Evolutionary conservation across 2,113 vertebrate species (phyloP).

Genomic region (Hydrolagus affinis): DNA sequence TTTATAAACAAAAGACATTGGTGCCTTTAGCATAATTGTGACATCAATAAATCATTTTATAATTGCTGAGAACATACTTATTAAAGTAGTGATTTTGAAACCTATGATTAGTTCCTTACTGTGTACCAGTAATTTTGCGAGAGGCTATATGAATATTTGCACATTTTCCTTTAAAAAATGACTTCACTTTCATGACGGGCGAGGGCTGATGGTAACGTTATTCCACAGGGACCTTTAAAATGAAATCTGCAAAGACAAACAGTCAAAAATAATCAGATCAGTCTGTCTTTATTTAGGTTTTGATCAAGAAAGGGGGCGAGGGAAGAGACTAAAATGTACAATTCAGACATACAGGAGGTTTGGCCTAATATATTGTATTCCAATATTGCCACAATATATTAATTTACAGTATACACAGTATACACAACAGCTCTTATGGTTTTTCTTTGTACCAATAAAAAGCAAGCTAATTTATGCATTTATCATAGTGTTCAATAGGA

Average conservation of each 20-base stretch:
- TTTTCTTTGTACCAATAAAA: neutral
- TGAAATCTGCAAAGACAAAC: constrained; percentile 64
- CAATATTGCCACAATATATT: neutral
- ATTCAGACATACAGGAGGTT: neutral
- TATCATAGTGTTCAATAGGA: no score
- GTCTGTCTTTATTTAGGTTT: neutral
- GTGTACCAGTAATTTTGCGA: neutral
- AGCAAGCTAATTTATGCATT: neutral
- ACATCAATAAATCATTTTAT: neutral
- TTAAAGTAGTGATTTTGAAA: constrained; percentile 18
- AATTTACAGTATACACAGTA: neutral
- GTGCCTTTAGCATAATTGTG: neutral
- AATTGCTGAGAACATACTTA: constrained; percentile 3
- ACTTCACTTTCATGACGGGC: constrained; percentile 66
- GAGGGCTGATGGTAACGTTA: constrained; percentile 73
- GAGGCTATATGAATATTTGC: neutral
- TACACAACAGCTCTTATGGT: neutral
- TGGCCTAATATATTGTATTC: no score
- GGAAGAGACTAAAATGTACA: neutral
- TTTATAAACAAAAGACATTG: neutral
- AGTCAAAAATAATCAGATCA: constrained; percentile 11
- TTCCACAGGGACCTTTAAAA: constrained; percentile 80
- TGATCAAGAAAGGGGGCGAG: neutral
- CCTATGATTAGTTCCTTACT: neutral
- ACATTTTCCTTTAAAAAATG: constrained; percentile 37